Base-by-base conservation (phyloP, 2,797 vertebrate genomes). In the Basileuterus tristriatus region DNA sequence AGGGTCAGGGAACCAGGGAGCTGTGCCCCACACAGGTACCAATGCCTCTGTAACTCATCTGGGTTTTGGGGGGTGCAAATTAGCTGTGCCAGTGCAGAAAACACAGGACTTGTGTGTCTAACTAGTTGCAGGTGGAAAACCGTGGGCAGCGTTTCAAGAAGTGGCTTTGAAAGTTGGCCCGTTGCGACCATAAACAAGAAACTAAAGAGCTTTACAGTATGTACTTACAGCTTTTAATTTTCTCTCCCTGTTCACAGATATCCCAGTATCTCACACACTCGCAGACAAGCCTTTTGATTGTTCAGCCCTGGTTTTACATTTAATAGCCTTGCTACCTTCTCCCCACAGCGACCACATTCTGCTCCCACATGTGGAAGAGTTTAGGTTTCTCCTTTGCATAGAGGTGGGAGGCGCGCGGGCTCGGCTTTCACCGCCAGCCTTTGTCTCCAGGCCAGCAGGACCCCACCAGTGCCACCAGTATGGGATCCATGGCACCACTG, bases 141-240 rank as follows among this genome's bases (percentile, higher is more conserved):
- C 46, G 4, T 0, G 85, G 96, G 96, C 93, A 97, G 30, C 11
- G 74, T 95, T 96, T 97, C 96, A 96, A 97, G 87, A 96, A 95
- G 91, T 91, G 93, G 94, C 96, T 97, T 97, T 96, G 94, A 96
- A 97, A 96, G 95, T 77, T 97, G 96, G 94, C 95, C 94, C 93
- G 1, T 95, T 96, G 95, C 32, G 87, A 94, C 96, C 94, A 97
- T 96, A 97, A 97, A 96, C 93, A 96, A 94, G 94, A 69, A 96
- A 96, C 93, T 93, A 93, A 96, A 96, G 94, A 95, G 94, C 94
- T 96, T 96, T 96, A 96, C 96, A 93, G 91, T 88, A 15, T 94
- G 95, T 93, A 94, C 94, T 96, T 95, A 86, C 92, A 96, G 94
- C 92, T 96, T 95, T 96, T 96, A 95, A 97, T 96, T 96, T 96